phyloP scores from a whole-genome alignment of 2,797 vertebrate species.

The Diceros bicornis region DNA sequence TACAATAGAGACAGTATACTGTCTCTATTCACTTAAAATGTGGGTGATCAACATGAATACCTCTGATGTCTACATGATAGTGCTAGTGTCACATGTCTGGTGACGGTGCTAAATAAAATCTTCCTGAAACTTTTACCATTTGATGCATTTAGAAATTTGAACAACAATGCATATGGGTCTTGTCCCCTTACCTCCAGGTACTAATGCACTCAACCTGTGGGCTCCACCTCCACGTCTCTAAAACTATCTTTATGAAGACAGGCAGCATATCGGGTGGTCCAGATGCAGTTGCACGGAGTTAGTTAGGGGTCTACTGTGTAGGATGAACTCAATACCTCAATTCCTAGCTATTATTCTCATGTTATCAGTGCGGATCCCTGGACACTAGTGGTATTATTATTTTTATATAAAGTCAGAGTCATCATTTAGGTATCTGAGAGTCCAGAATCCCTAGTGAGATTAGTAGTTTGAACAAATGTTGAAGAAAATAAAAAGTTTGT shows the following conservation, averaged over 20 bases:
- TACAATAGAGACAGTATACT: neutral
- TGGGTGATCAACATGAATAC: neutral
- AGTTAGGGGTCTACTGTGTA: neutral
- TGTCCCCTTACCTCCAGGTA: neutral
- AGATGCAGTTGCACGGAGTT: neutral
- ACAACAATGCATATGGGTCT: neutral
- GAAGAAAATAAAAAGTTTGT: conserved; percentile 47
- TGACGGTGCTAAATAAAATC: neutral
- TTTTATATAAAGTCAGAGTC: conserved; percentile 35
- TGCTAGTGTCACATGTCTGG: neutral
- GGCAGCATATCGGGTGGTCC: neutral
- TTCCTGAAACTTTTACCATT: conserved; percentile 33
- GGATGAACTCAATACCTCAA: neutral
- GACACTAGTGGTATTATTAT: neutral
- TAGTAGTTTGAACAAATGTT: conserved; percentile 17
- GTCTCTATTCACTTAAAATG: neutral
- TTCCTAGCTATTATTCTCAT: neutral
- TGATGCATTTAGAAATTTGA: neutral
- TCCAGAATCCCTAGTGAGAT: neutral
- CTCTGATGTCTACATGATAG: neutral
- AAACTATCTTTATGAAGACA: neutral
- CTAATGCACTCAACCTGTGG: neutral
- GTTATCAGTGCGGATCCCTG: neutral
- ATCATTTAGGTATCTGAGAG: conserved; percentile 34
- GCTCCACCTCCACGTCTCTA: neutral